These are phyloP conservation scores for Petromus typicus DNA, from an alignment of 2,113 vertebrate genomes.

Conservation along the genomic window DNA sequence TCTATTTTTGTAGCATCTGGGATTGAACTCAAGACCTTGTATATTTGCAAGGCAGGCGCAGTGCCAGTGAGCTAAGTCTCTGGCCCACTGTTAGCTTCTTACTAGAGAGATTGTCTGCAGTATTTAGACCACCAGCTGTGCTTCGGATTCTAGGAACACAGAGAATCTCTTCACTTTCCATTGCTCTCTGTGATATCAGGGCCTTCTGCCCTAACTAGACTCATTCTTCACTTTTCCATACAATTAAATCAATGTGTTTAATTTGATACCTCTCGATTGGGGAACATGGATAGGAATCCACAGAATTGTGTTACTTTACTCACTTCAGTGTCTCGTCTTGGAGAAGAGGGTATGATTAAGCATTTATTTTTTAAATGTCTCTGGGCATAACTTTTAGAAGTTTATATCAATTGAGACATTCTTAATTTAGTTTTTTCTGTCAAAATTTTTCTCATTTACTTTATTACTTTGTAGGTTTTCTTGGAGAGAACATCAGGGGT, in stretches of 20 bases:
- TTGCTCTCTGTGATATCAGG: background rate
- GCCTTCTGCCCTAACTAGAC: background rate
- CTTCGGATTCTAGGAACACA: background rate
- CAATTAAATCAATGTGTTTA: background rate
- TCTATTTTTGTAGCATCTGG: too few relatives aligned
- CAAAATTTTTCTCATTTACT: background rate
- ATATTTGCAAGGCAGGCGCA: too few relatives aligned
- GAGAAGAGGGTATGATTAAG: background rate
- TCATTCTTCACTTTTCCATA: background rate
- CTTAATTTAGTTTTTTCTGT: background rate
- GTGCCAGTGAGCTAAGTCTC: too few relatives aligned
- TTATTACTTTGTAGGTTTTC: background rate
- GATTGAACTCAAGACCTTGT: too few relatives aligned
- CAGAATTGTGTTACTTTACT: background rate
- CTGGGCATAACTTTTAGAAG: background rate
- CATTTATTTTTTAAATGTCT: background rate
- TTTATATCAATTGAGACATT: background rate
- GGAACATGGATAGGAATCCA: background rate
- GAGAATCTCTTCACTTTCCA: background rate
- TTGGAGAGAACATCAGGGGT: background rate
- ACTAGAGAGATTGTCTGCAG: background rate
- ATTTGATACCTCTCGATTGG: background rate
- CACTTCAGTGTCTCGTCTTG: background rate
- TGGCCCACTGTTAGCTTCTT: background rate
- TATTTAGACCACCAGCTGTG: background rate